These are phyloP conservation scores for Aricia agestis DNA, from an alignment of 1,140 invertebrate genomes.

Conservation along the genomic window DNA sequence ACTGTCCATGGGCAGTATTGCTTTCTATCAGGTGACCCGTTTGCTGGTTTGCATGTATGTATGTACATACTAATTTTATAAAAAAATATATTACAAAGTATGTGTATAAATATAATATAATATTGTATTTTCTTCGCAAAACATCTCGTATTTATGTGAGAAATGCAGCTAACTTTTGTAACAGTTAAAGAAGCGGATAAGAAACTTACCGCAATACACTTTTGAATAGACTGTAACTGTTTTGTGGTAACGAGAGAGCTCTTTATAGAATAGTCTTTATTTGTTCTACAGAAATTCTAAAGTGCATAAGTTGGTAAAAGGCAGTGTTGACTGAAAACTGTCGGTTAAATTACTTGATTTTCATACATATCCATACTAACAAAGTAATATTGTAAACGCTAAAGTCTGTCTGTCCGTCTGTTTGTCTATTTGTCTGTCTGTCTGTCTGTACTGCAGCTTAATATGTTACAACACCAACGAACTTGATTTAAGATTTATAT, in stretches of 20 bases:
- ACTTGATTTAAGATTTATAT: no score
- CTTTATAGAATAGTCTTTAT: not conserved
- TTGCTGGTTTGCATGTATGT: no score
- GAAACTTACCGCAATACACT: constrained; percentile 12
- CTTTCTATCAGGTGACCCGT: no score
- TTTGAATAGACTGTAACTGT: constrained; percentile 15
- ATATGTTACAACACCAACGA: no score
- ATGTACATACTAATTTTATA: no score
- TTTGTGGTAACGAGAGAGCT: constrained; percentile 1
- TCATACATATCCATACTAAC: not conserved
- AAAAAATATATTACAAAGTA: no score
- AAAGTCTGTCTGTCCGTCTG: no score
- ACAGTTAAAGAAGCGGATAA: constrained; percentile 15
- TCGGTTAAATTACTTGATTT: not conserved
- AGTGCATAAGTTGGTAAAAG: no score
- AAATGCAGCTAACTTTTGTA: constrained; percentile 16
- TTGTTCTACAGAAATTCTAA: not conserved
- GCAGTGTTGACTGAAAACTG: not conserved
- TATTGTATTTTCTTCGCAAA: not conserved
- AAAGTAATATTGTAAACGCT: not conserved
- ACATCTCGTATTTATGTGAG: constrained; percentile 17
- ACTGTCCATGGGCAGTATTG: no score
- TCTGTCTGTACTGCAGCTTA: no score
- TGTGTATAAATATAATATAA: no score
- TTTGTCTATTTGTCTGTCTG: no score